Conservation (phyloP, 2,888 invertebrate genomes). For the Agrochola macilenta region DNA sequence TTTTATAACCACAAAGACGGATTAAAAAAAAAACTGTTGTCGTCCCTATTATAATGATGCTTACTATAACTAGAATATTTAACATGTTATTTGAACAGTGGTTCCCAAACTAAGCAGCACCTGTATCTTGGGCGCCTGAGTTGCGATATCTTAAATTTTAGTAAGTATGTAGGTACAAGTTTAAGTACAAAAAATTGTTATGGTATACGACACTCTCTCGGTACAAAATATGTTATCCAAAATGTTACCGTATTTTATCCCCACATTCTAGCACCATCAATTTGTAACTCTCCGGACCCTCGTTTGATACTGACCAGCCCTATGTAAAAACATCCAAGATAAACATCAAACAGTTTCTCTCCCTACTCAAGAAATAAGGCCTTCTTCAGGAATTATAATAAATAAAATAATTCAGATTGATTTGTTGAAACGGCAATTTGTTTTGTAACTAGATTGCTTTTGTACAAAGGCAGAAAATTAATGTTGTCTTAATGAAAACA, state of each 20-base stretch:
- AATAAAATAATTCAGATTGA: not conserved
- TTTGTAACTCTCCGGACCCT: slow-evolving; percentile 48
- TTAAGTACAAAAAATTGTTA: not conserved
- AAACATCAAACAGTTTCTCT: slow-evolving; percentile 23
- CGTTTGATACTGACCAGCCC: slow-evolving; percentile 25
- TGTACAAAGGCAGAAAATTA: not conserved
- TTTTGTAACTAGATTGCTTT: not conserved
- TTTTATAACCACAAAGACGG: too few species aligned
- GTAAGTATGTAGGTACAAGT: too few species aligned
- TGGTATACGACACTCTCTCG: not conserved
- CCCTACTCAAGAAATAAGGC: slow-evolving; percentile 14
- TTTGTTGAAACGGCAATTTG: slow-evolving; percentile 6
- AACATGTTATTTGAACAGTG: too few species aligned
- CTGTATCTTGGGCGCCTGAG: too few species aligned
- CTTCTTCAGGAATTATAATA: not conserved
- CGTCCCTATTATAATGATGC: too few species aligned
- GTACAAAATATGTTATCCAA: not conserved
- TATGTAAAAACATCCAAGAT: slow-evolving; percentile 36
- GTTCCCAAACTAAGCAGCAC: too few species aligned
- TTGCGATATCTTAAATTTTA: too few species aligned
- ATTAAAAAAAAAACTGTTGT: too few species aligned
- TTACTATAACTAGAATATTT: too few species aligned
- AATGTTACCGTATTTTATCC: slow-evolving; percentile 18
- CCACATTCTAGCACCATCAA: slow-evolving; percentile 12
- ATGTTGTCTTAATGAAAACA: not conserved